Percentiles rank a stretch among this genome's conserved stretches.
These are phyloP conservation scores for Bombus impatiens DNA, from an alignment of 1,140 invertebrate species.

Conservation along the genomic window DNA sequence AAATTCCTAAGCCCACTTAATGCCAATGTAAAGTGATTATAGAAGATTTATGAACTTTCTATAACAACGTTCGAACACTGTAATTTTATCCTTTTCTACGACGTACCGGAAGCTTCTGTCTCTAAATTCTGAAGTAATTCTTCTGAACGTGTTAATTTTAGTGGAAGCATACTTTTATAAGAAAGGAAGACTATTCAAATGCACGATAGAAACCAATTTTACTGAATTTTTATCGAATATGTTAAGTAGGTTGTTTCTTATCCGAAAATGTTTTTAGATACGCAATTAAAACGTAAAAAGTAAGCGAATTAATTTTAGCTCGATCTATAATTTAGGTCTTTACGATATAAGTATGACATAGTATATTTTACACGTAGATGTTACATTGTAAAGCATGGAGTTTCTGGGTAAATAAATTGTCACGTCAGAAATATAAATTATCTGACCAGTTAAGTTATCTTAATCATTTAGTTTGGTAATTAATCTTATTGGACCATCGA, in stretches of 20 bases:
- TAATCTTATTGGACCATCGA: not conserved
- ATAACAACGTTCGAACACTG: slow-evolving; percentile 2
- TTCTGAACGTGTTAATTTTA: not conserved
- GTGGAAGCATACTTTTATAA: not conserved
- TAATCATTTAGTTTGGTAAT: not conserved
- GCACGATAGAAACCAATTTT: not conserved
- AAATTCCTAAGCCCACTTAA: not conserved
- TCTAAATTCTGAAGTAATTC: not conserved
- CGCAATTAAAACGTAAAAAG: not conserved
- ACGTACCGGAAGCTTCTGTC: not conserved
- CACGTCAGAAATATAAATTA: not conserved
- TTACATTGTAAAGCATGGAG: not conserved
- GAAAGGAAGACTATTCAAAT: not conserved
- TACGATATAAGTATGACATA: not conserved
- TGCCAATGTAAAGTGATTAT: no score
- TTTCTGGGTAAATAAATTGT: not conserved
- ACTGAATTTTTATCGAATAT: not conserved
- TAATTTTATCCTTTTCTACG: slow-evolving; percentile 5
- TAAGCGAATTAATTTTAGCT: not conserved
- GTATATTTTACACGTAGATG: not conserved
- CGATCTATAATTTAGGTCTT: not conserved
- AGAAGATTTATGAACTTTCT: not conserved
- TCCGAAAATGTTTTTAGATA: not conserved
- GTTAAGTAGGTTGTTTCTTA: not conserved
- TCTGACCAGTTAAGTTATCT: not conserved